Base-by-base conservation (phyloP, 2,113 vertebrate species). In the Platichthys flesus region DNA sequence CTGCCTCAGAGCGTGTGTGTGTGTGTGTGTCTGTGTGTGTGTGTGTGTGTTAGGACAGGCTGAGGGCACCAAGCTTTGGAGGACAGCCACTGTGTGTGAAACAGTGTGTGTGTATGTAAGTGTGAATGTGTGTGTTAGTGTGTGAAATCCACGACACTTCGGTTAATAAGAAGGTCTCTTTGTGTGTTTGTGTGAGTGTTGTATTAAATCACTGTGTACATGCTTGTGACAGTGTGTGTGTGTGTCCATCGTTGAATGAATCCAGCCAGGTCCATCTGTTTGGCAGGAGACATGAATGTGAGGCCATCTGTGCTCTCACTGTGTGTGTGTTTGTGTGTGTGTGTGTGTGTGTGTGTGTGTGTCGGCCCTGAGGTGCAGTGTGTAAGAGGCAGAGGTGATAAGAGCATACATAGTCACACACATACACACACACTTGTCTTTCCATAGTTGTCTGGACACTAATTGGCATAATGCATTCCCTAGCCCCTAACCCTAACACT, bases 221-320 rank as follows among this genome's bases (percentile, higher is more conserved):
- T 51, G 47, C 18, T 24, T 57, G 58, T 79, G 51, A 71, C 57
- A 68, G 66, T 52, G 58, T 79, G 57, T 79, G 49, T 73, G 57
- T 71, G 84, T 95, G 95, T 96, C 95, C 95, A 93, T 94, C 95
- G 92, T 95, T 95, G 96, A 95, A 96, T 96, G 87, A 88, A 91
- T 92, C 83, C 85, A 90, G 95, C 91, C 91, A 96, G 91, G 95
- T 96, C 96, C 96, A 98, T 97, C 97, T 97, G 97, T 96, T 97
- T 97, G 96, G 95, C 95, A 97, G 95, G 92, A 95, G 95, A 96
- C 95, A 96, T 94, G 95, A 96, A 96, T 96, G 93, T 94, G 92
- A 95, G 96, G 96, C 96, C 97, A 98, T 98, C 96, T 97, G 96
- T 95, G 96, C 94, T 93, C 91, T 95, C 89, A 92, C 93, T 61